Base-by-base conservation (phyloP, 2,797 vertebrate species). In the Gila robusta region DNA sequence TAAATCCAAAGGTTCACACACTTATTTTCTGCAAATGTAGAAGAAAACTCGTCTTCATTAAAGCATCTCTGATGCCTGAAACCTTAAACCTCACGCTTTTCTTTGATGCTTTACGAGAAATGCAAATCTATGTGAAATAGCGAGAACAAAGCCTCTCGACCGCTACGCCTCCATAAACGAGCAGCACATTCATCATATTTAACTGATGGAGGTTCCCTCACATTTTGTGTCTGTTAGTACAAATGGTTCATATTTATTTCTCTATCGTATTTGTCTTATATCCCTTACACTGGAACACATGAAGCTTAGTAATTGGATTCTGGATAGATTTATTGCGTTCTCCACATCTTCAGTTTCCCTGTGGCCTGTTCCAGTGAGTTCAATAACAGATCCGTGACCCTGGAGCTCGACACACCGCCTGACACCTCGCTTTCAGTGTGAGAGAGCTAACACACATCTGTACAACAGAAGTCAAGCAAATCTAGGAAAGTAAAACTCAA, bases 311-410 rank as follows among this genome's bases (percentile, higher is more conserved):
- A 91, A 92, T 89, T 89, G 86, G 87, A 87, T 87, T 92, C 78
- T 74, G 21, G 39, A 87, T 89, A 85, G 91, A 89, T 82, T 91
- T 90, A 87, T 89, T 87, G 88, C 88, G 70, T 84, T 92, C 83
- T 90, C 86, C 86, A 89, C 83, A 72, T 89, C 79, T 87, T 86
- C 84, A 70, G 81, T 70, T 87, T 88, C 79, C 44, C 71, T 26
- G 83, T 56, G 82, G 83, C 88, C 87, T 82, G 76, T 91, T 87
- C 76, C 85, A 23, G 87, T 92, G 90, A 93, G 90, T 41, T 92
- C 91, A 92, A 89, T 91, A 91, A 94, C 89, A 92, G 92, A 91
- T 90, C 93, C 87, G 89, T 86, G 91, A 91, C 89, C 35, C 89
- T 21, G n/a, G 37, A 39, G 37, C 37, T 6, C 6, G 1, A 35